Conservation (phyloP, 2,888 invertebrate genomes). For the Scaptomyza caliginosa region DNA sequence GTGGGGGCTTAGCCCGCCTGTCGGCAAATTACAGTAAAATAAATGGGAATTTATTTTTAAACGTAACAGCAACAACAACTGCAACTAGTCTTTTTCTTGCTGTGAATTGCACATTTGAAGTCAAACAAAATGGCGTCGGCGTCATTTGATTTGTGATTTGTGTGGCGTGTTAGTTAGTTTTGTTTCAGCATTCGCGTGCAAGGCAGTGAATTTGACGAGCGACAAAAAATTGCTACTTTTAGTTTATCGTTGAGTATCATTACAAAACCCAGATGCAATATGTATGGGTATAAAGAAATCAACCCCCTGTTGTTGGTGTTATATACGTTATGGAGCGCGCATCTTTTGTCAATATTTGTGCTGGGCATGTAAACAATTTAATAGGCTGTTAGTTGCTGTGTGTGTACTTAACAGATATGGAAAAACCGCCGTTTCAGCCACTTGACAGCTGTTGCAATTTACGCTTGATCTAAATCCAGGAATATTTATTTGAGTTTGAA, state of each 20-base stretch:
- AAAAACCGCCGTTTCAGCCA: conserved; percentile 63
- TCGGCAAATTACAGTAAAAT: conserved; percentile 65
- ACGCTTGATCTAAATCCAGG: conserved; percentile 64
- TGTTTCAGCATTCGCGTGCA: conserved; percentile 52
- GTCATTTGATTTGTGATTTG: conserved; percentile 53
- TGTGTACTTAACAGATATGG: conserved; percentile 53
- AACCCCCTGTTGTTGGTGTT: conserved; percentile 22
- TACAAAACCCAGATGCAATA: background rate
- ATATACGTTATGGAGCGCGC: conserved; percentile 48
- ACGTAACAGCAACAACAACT: conserved; percentile 28
- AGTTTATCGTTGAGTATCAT: conserved; percentile 29
- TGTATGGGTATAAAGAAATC: conserved; percentile 4
- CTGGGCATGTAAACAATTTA: conserved; percentile 79
- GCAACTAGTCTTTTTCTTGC: conserved; percentile 9
- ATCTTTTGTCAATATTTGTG: conserved; percentile 76
- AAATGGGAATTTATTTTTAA: conserved; percentile 69
- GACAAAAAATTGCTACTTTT: conserved; percentile 67
- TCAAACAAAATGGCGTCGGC: conserved; percentile 72
- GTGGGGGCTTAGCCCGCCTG: conserved; percentile 49
- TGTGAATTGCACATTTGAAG: conserved; percentile 67
- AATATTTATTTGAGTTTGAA: conserved; percentile 44
- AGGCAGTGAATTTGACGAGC: conserved; percentile 75
- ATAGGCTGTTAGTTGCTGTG: conserved; percentile 76
- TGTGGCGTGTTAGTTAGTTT: conserved; percentile 41
- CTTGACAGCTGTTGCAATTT: conserved; percentile 80